Conservation (phyloP, 2,113 vertebrate species). For the Ammodytes marinus region DNA sequence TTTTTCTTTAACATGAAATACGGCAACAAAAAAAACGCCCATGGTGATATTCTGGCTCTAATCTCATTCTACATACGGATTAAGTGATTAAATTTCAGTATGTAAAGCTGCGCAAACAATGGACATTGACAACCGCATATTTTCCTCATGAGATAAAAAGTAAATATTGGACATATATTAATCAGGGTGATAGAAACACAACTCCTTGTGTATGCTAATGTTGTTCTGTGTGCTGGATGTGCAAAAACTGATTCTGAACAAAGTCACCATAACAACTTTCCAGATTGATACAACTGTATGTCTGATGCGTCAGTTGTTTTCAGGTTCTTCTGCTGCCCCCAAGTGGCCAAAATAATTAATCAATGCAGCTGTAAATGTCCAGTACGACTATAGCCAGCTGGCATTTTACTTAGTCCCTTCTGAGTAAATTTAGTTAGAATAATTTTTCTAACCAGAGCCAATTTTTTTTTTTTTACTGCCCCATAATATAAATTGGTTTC, state of each 20-base stretch:
- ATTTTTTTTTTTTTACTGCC: not conserved
- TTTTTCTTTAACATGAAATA: too few species aligned
- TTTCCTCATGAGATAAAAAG: not conserved
- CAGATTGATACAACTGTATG: not conserved
- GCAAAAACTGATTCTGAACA: not conserved
- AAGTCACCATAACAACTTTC: not conserved
- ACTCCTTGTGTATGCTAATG: not conserved
- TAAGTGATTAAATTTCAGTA: too few species aligned
- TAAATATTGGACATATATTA: not conserved
- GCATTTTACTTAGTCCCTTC: not conserved
- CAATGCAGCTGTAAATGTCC: not conserved
- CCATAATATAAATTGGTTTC: not conserved
- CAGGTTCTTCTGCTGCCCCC: not conserved
- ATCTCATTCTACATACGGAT: too few species aligned
- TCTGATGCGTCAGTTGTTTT: not conserved
- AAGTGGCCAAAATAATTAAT: not conserved
- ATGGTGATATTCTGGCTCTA: too few species aligned
- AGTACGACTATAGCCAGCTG: not conserved
- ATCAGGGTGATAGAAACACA: not conserved
- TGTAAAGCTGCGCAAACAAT: too few species aligned
- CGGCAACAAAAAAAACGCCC: too few species aligned
- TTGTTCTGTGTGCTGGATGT: not conserved
- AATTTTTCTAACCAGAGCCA: not conserved
- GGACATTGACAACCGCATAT: not conserved
- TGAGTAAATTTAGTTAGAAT: too few species aligned